Conservation (phyloP, 2,888 invertebrate genomes). For the Oscheius sp. region DNA sequence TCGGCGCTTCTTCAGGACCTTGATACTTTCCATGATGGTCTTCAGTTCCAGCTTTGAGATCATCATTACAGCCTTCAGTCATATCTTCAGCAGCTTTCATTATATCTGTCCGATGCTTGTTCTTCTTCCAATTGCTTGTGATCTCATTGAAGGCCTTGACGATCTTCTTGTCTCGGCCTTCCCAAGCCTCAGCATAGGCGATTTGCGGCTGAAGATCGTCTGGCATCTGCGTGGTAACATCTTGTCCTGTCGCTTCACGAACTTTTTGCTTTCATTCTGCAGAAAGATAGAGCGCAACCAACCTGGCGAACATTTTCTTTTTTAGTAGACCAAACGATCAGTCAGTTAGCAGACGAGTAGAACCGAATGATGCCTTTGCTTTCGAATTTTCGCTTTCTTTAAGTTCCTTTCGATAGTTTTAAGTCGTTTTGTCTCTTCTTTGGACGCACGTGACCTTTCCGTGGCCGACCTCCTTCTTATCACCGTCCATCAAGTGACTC, state of each 20-base stretch:
- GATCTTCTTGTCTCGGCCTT: neutral
- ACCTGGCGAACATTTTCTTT: no score
- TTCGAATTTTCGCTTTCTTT: no score
- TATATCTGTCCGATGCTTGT: neutral
- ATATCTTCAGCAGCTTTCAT: neutral
- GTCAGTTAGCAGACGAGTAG: no score
- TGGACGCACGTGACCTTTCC: constrained; percentile 10
- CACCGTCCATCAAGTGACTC: neutral
- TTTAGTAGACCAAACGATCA: no score
- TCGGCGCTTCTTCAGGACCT: neutral
- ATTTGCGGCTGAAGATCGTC: neutral
- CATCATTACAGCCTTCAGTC: neutral
- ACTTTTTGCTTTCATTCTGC: no score
- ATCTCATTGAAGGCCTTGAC: neutral
- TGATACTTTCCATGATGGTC: neutral
- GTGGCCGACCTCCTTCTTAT: neutral
- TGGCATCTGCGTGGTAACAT: neutral
- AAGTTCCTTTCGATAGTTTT: no score
- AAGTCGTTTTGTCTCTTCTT: no score
- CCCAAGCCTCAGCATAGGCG: neutral
- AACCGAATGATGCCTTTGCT: no score
- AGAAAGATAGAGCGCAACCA: no score
- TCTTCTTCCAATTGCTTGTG: neutral
- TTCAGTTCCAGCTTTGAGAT: neutral
- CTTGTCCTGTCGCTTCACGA: constrained; percentile 6